Base-by-base conservation (phyloP, 2,797 vertebrate species). In the Tiaroga cobitis region DNA sequence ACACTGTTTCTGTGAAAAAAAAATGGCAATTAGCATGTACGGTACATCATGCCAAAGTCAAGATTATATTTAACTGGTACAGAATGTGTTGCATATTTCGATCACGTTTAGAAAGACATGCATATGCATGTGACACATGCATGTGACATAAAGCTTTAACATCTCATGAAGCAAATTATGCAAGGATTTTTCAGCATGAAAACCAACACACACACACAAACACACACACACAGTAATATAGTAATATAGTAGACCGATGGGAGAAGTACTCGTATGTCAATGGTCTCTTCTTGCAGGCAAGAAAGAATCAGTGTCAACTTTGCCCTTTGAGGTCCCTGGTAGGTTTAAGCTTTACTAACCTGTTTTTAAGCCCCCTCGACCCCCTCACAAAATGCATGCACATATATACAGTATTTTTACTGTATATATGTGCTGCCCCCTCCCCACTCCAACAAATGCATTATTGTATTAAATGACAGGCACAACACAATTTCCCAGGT, bases 241-340 rank as follows among this genome's bases (percentile, higher is more conserved):
- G 4, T 67, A 78, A 82, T 59, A 26, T 67, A 68, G 39, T n/a
- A 73, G 18, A 26, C 39, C 69, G 34, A 34, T 73, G 69, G 54
- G 56, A 74, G 39, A 82, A 63, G 73, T 32, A 29, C 73, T 77
- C 73, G 54, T 29, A 54, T 83, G 61, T 83, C 72, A 75, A 51
- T 83, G 34, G 54, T 54, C 61, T 77, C 82, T 76, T 54, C 59
- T 76, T 39, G 61, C 59, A 83, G 11, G 63, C 61, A 77, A 56
- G n/a, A 84, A 56, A 56, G n/a, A 84, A 56, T 39, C 49, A 78
- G 56, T 59, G 63, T 80, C 67, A 85, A 85, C 77, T 80, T 85
- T 85, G 83, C 67, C 83, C 68, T 85, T 80, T 85, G 54, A 80
- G 77, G 54, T 73, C 41, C 26, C 32, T 37, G 21, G 49, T 43